A percentile compares a stretch with the other conserved stretches of the same genome.
Evolutionary conservation across 2,113 vertebrate genomes (phyloP).

Genomic region (Noctilio leporinus): DNA sequence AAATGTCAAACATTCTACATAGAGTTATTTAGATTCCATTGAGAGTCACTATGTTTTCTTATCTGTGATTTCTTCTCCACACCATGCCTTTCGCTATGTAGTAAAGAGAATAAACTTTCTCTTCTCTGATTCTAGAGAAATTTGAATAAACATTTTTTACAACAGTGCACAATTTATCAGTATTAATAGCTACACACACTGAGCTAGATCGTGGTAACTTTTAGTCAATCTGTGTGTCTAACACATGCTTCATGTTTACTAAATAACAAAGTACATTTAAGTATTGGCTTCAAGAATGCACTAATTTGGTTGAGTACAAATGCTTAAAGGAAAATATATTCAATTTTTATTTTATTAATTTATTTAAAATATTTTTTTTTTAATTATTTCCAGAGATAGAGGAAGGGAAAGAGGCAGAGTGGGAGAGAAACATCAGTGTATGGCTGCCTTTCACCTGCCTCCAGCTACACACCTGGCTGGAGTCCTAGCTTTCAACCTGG

Average conservation of each 20-base stretch:
- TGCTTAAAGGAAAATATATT: neutral
- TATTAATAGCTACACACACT: neutral
- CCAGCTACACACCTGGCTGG: too few relatives aligned
- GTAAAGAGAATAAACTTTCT: neutral
- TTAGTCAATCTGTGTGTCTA: neutral
- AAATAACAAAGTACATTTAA: neutral
- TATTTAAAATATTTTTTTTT: too few relatives aligned
- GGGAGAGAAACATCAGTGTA: too few relatives aligned
- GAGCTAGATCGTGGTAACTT: neutral
- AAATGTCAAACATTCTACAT: neutral
- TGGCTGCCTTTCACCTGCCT: too few relatives aligned
- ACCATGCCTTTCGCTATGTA: neutral
- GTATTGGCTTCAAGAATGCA: neutral
- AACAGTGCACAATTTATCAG: neutral
- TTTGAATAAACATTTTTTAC: neutral
- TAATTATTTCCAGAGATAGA: too few relatives aligned
- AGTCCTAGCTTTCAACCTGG: too few relatives aligned
- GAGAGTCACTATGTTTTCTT: neutral
- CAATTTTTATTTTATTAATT: too few relatives aligned
- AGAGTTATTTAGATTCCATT: neutral
- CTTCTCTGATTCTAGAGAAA: neutral
- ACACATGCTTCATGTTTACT: neutral
- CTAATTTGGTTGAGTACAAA: neutral
- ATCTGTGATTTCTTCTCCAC: neutral
- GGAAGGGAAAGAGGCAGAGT: too few relatives aligned